Conservation (phyloP, 2,888 invertebrate genomes). For the Macrosoma leucophasiata region DNA sequence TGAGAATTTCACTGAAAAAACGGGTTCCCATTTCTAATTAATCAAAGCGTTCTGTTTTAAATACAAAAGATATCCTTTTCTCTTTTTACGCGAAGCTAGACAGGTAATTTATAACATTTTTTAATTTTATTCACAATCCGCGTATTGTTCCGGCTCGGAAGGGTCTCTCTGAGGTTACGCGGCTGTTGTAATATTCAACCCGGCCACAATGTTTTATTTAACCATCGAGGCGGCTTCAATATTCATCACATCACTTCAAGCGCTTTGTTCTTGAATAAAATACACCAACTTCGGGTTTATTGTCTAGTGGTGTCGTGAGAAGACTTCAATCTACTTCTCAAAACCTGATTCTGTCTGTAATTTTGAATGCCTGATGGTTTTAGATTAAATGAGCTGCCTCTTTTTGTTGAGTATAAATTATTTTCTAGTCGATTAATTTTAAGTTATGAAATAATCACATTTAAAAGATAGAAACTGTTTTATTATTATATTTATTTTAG, state of each 20-base stretch:
- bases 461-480: too few species aligned
- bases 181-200: constrained; percentile 49
- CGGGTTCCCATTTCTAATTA: too few species aligned
- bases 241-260: constrained; percentile 45
- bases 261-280: constrained; percentile 42
- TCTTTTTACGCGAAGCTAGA: constrained; percentile 31
- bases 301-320: too few species aligned
- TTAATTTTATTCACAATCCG: constrained; percentile 52
- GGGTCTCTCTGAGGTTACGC: constrained; percentile 36
- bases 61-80: constrained; percentile 8
- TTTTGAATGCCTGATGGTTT: too few species aligned
- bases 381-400: too few species aligned
- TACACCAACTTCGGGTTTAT: constrained; percentile 28
- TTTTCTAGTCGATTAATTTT: too few species aligned
- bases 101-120: constrained; percentile 43
- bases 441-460: too few species aligned
- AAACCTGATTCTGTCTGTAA: too few species aligned
- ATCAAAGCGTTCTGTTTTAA: constrained; percentile 10
- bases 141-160: constrained; percentile 45
- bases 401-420: too few species aligned
- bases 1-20: too few species aligned
- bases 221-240: constrained; percentile 43
- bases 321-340: too few species aligned
- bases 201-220: constrained; percentile 56
- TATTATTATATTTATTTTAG: too few species aligned